Base-by-base conservation (phyloP, 2,888 invertebrate genomes). In the Pristionchus entomophagus region DNA sequence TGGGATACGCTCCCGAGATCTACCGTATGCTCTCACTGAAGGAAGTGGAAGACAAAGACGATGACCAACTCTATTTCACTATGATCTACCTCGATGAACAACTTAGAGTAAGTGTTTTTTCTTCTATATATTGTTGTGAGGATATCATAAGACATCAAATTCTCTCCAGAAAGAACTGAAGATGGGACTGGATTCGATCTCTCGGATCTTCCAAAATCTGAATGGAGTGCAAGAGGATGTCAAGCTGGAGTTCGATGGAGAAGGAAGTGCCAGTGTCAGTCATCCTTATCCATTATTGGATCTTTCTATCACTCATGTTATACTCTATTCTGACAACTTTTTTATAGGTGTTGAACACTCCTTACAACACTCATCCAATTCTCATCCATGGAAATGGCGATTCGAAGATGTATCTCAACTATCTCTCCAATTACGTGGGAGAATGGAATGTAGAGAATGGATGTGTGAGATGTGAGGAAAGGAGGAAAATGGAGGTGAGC, bases 51-150 rank as follows among this genome's bases (percentile, higher is more conserved):
- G 96, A 98, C 93, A 95, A 95, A 8, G 97, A 96, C 81, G 99
- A 99, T 94, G 99, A 99, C 94, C 99, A 99, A 94, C 95, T 98
- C 35, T 98, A 96, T 94, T 99, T 96, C 93, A 98, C 99, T 0
- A 95, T 96, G 92, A 95, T 96, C 0, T 99, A 96, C 94, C 95
- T 99, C 41, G 95, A 99, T 93, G 95, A 96, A 87, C 94, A 95
- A 1, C 93, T 96, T 38, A 95, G 98, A 87, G 94, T 94, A 5
- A 26, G 86, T 69, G 77, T 49, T n/a, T 8, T 59, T 8, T 29
- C 12, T 73, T n/a, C 19, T 6, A 73, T n/a, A n/a, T n/a, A n/a
- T n/a, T n/a, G n/a, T n/a, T n/a, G 12, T 73, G 35, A 49, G 26
- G 56, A 1, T 12, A 35, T 0, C 32, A n/a, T 19, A 78, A 2